Conservation (phyloP, 2,113 vertebrate species). For the Hippocampus mohnikei region DNA sequence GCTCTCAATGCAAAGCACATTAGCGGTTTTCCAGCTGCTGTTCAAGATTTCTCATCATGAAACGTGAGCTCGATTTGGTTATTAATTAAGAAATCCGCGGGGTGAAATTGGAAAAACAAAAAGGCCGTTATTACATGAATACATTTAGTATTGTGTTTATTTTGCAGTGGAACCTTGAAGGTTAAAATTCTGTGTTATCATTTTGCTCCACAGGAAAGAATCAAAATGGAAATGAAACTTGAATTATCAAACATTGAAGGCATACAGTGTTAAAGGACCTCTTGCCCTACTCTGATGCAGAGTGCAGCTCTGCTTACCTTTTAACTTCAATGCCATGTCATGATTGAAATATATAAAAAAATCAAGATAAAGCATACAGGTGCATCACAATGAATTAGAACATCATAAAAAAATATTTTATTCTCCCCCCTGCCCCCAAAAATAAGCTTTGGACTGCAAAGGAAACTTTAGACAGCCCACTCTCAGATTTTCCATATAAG, state of each 20-base stretch:
- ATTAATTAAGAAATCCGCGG: constrained; percentile 2
- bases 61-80: neutral
- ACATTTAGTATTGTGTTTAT: neutral
- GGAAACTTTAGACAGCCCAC: neutral
- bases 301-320: too few species aligned
- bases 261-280: too few species aligned
- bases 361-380: neutral
- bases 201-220: neutral
- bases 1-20: constrained; percentile 2
- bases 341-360: neutral
- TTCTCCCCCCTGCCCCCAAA: neutral
- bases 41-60: neutral
- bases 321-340: too few species aligned
- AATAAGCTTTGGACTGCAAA: neutral
- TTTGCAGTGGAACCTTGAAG: neutral
- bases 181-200: neutral
- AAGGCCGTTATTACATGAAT: neutral
- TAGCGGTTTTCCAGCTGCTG: neutral
- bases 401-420: neutral
- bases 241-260: neutral
- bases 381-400: neutral
- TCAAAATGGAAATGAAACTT: neutral
- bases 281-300: too few species aligned
- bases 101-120: neutral
- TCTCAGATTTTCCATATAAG: constrained; percentile 29